Evolutionary conservation across 2,113 vertebrate genomes (phyloP).

Genomic region (Motacilla tschutschensis): DNA sequence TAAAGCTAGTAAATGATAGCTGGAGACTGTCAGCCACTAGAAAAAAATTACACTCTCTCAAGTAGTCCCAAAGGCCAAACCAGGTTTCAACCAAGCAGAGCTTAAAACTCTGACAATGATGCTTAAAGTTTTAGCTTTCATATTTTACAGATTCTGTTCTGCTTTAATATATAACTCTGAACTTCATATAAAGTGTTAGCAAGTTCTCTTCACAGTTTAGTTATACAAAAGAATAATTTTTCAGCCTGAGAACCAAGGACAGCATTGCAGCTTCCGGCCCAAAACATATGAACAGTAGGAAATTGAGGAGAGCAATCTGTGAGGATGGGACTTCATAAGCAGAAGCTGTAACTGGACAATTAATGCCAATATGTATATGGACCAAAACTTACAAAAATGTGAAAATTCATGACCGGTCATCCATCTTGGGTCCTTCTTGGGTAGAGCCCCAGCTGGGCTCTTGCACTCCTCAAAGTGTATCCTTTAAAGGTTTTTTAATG

Average conservation of each 20-base stretch:
- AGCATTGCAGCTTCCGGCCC: background rate
- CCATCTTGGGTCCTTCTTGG: background rate
- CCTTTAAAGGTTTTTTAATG: background rate
- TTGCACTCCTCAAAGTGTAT: background rate
- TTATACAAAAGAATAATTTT: background rate
- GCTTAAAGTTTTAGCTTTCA: background rate
- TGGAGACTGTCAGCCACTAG: background rate
- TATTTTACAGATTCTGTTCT: background rate
- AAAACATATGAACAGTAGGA: background rate
- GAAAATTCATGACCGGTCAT: background rate
- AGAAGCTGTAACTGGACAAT: background rate
- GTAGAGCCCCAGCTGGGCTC: background rate
- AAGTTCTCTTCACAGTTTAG: background rate
- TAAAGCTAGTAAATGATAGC: background rate
- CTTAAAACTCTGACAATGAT: background rate
- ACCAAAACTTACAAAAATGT: background rate
- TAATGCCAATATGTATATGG: background rate
- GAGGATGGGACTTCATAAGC: background rate
- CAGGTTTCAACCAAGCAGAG: background rate
- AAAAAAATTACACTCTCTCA: fast-evolving
- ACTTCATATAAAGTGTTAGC: background rate
- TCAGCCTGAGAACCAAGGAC: background rate
- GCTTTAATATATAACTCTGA: background rate
- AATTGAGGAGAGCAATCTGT: background rate
- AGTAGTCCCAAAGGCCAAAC: background rate